Evolutionary conservation across 2,113 vertebrate genomes (phyloP).

Genomic region (Oncorhynchus gorbuscha): DNA sequence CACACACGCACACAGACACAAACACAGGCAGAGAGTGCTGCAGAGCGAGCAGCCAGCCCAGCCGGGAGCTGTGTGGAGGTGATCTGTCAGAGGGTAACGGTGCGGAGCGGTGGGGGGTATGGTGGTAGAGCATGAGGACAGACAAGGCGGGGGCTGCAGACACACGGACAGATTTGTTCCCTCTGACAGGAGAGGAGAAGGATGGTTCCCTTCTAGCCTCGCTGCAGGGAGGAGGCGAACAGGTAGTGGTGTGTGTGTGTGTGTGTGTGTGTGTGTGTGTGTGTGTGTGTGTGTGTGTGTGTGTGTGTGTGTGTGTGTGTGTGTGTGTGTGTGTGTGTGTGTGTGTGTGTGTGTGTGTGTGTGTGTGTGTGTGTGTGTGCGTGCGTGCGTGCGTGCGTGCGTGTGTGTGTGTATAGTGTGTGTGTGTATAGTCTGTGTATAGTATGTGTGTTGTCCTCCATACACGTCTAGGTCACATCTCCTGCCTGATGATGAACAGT

Average conservation of each 20-base stretch:
- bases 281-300: background rate
- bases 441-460: background rate
- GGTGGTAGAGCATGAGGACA: background rate
- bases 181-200: constrained; percentile 4
- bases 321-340: constrained; percentile 1
- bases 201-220: background rate
- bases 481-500: constrained; percentile 6
- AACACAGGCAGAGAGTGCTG: constrained; percentile 20
- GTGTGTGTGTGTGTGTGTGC: background rate
- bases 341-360: background rate
- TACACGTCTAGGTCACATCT: background rate
- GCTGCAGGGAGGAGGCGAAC: background rate
- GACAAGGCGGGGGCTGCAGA: background rate
- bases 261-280: background rate
- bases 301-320: background rate
- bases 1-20: constrained; percentile 15
- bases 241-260: background rate
- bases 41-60: background rate
- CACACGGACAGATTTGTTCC: background rate
- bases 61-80: constrained; percentile 1
- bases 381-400: background rate
- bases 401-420: background rate
- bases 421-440: background rate
- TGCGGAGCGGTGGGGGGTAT: background rate
- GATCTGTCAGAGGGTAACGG: constrained; percentile 5